Evolutionary conservation across 2,797 vertebrate species (phyloP).

Genomic region (Morelia viridis): DNA sequence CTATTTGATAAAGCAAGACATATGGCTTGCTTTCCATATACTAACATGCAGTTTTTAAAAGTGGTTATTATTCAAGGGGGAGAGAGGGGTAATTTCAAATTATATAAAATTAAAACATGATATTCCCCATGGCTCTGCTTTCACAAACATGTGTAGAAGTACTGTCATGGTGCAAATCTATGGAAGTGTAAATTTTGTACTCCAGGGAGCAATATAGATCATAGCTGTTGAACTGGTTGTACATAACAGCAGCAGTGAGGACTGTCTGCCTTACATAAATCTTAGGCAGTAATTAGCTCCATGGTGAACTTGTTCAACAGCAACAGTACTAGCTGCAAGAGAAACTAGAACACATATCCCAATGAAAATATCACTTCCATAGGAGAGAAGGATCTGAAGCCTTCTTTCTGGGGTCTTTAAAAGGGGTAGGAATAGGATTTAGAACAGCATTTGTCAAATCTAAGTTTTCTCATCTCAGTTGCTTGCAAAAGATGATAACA

Average conservation of each 20-base stretch:
- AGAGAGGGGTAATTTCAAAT: conserved; percentile 59
- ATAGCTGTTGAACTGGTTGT: conserved; percentile 48
- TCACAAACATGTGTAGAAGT: conserved; percentile 64
- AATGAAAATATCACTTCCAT: conserved; percentile 47
- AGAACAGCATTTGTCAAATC: neutral
- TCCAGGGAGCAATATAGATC: conserved; percentile 56
- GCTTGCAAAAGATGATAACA: neutral
- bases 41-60: conserved; percentile 64
- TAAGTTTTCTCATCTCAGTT: neutral
- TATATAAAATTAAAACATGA: conserved; percentile 66
- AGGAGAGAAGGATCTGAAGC: neutral
- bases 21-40: conserved; percentile 28
- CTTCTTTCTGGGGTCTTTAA: neutral
- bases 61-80: conserved; percentile 39
- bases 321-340: conserved; percentile 59
- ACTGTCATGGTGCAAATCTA: conserved; percentile 44
- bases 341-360: conserved; percentile 62
- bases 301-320: conserved; percentile 65
- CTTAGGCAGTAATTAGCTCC: conserved; percentile 49
- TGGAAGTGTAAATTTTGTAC: conserved; percentile 60
- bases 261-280: conserved; percentile 58
- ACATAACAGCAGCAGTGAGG: conserved; percentile 50
- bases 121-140: conserved; percentile 55
- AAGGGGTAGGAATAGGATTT: neutral
- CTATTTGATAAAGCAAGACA: conserved; percentile 48